Base-by-base conservation (phyloP, 2,797 vertebrate genomes). In the Diglossa cyanea region DNA sequence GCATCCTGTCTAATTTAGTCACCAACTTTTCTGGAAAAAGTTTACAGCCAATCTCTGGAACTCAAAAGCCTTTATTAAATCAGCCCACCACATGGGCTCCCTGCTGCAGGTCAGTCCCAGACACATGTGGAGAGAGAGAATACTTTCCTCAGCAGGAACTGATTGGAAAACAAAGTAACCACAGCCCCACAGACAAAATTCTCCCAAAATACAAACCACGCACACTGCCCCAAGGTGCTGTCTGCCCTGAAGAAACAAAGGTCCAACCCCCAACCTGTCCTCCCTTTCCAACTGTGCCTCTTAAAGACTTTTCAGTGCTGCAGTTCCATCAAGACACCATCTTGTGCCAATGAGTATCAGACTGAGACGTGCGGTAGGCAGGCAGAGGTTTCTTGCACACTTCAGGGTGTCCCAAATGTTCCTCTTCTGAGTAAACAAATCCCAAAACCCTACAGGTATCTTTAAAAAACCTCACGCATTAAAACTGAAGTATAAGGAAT, bases 371-470 rank as follows among this genome's bases (percentile, higher is more conserved):
- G 5, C 4, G 0, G 12, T 3, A 54, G n/a, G 42, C 25, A 80
- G 61, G 57, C 72, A 88, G 68, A 60, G 30, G 28, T 35, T 71
- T 83, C 61, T 54, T 31, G 19, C 18, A 42, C 28, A 17, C 8
- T 54, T 86, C 14, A 24, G 3, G 2, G 0, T 31, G n/a, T 57
- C 70, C 37, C 50, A 58, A 18, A 73, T 0, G 0, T 9, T 88
- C 28, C 31, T 84, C 23, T 75, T 74, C 37, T 7, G 25, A 75
- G 42, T 33, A 40, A 76, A 60, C 17, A 40, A 47, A 85, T 55
- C 39, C 37, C 33, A 19, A 70, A 76, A 66, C 17, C 13, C 42
- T 47, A 86, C 6, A 39, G 23, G 31, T 48, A 40, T 58, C 66
- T 45, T 71, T 23, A 48, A 73, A 76, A 76, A 70, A 17, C 0